Percentiles rank a stretch among this genome's conserved stretches.
phyloP scores from a whole-genome alignment of 2,888 invertebrate genomes.

The Girardia tigrina region DNA sequence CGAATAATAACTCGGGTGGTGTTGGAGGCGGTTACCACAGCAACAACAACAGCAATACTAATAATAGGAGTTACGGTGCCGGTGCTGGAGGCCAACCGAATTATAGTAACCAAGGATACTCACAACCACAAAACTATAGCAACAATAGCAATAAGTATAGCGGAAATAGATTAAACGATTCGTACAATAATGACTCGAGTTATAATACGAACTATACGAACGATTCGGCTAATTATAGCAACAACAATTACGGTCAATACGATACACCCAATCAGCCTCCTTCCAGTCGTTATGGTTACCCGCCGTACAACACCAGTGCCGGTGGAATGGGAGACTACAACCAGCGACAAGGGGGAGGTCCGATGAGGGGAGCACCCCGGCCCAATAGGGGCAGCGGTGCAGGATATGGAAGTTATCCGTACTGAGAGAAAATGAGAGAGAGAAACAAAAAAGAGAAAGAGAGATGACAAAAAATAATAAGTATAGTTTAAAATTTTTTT shows the following conservation, averaged over 20 bases:
- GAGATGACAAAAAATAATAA: no score
- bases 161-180: neutral
- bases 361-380: neutral
- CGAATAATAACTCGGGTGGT: no score
- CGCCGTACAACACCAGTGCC: neutral
- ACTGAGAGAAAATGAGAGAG: neutral
- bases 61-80: neutral
- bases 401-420: conserved; percentile 6
- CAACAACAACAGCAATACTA: neutral
- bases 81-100: no score
- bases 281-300: conserved; percentile 4
- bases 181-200: neutral
- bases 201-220: neutral
- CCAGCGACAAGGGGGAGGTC: neutral
- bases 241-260: neutral
- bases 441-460: no score
- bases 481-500: no score
- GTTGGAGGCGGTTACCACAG: no score
- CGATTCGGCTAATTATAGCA: neutral
- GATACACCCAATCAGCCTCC: neutral
- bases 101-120: neutral
- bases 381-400: neutral
- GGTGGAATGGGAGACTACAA: neutral
- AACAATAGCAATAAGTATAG: neutral
- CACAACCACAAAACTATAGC: neutral